Conservation (phyloP, 1,140 invertebrate species). For the Arctopsyche grandis region DNA sequence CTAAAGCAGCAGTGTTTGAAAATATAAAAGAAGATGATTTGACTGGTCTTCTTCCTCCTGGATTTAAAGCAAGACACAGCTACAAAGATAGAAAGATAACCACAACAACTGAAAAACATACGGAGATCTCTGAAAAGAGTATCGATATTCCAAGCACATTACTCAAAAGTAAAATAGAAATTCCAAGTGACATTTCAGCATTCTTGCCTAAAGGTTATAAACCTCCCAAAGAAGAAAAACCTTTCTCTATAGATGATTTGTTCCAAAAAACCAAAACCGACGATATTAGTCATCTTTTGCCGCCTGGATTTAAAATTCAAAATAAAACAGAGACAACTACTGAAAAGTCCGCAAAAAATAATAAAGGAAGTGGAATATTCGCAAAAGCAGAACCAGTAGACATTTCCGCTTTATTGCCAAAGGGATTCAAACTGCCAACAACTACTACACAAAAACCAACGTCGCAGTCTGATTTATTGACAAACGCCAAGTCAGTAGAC, state of each 20-base stretch:
- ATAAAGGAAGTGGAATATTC: conserved; percentile 56
- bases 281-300: conserved; percentile 62
- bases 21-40: conserved; percentile 72
- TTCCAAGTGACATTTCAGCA: conserved; percentile 69
- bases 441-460: conserved; percentile 61
- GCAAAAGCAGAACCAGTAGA: conserved; percentile 68
- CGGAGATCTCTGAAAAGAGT: conserved; percentile 56
- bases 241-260: conserved; percentile 47
- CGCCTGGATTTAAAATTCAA: conserved; percentile 67
- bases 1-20: conserved; percentile 65
- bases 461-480: conserved; percentile 58
- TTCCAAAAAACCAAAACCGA: conserved; percentile 54
- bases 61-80: conserved; percentile 69
- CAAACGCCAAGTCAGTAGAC: conserved; percentile 66
- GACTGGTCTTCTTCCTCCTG: conserved; percentile 69
- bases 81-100: conserved; percentile 67
- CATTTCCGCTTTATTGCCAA: conserved; percentile 72
- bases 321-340: conserved; percentile 56
- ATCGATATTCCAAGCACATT: conserved; percentile 61
- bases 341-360: conserved; percentile 56
- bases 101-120: conserved; percentile 57
- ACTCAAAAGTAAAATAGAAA: conserved; percentile 67
- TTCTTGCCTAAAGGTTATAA: conserved; percentile 76
- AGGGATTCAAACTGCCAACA: conserved; percentile 67
- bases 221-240: conserved; percentile 62